phyloP scores from a whole-genome alignment of 2,797 vertebrate species.

The Rhynchotus rufescens region DNA sequence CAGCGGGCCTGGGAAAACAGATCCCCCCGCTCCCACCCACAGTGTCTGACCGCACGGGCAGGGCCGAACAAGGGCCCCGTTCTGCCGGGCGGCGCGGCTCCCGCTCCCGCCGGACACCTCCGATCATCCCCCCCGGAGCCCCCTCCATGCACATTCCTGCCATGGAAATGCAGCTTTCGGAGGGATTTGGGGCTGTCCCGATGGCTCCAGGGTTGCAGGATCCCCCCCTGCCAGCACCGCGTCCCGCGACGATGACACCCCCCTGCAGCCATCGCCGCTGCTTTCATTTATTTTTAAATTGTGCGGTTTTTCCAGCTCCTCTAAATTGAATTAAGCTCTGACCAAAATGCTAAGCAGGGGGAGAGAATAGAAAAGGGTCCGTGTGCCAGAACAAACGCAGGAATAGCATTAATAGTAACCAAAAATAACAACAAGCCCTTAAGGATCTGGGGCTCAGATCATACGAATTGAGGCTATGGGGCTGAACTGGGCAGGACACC shows the following conservation, averaged over 20 bases:
- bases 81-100: conserved; percentile 5
- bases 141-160: neutral
- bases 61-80: conserved; percentile 48
- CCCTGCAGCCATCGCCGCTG: neutral
- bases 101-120: conserved; percentile 66
- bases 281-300: conserved; percentile 50
- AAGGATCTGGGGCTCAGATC: neutral
- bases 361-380: neutral
- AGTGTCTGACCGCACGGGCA: conserved; percentile 62
- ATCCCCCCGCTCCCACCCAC: conserved; percentile 73
- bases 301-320: conserved; percentile 30
- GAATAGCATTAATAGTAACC: conserved; percentile 22
- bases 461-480: neutral
- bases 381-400: conserved; percentile 46
- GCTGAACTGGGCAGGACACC: neutral
- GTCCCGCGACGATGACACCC: neutral
- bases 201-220: neutral
- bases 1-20: conserved; percentile 82
- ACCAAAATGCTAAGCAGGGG: neutral
- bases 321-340: conserved; percentile 56
- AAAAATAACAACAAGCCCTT: conserved; percentile 3
- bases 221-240: accelerated
- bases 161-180: neutral
- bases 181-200: neutral
- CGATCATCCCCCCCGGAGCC: conserved; percentile 36